A percentile compares a stretch with the other conserved stretches of the same genome.
Conservation (phyloP, 2,888 invertebrate species). For the Eristalinus aeneus region DNA sequence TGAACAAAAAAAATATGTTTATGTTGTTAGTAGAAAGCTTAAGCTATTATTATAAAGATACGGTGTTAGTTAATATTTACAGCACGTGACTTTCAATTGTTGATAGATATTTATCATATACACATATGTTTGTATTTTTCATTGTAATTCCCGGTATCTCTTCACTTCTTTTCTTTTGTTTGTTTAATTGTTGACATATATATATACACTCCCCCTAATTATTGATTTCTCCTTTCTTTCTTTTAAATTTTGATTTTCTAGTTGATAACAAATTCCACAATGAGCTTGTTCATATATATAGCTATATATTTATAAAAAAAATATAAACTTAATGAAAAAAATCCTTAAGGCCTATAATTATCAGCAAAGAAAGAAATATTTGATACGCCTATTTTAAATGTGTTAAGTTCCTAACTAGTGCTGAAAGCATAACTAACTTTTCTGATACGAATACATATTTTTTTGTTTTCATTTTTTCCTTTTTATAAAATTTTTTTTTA, state of each 20-base stretch:
- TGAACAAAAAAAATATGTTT: background rate
- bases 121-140: background rate
- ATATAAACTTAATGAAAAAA: constrained; percentile 9
- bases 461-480: constrained; percentile 9
- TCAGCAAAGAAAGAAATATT: constrained; percentile 21
- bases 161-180: background rate
- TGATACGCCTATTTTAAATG: constrained; percentile 43
- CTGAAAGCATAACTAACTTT: constrained; percentile 44
- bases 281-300: background rate
- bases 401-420: constrained; percentile 66
- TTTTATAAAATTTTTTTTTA: background rate
- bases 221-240: background rate
- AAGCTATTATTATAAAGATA: constrained; percentile 34
- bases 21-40: constrained; percentile 35
- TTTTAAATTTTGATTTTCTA: background rate
- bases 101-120: constrained; percentile 12
- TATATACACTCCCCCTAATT: constrained; percentile 39
- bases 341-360: constrained; percentile 31
- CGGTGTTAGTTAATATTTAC: constrained; percentile 48
- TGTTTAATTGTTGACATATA: constrained; percentile 3
- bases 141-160: constrained; percentile 51
- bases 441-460: constrained; percentile 39
- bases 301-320: background rate
- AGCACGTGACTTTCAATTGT: constrained; percentile 18
- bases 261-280: background rate